Base-by-base conservation (phyloP, 1,140 invertebrate species). In the Bemisia tabaci region DNA sequence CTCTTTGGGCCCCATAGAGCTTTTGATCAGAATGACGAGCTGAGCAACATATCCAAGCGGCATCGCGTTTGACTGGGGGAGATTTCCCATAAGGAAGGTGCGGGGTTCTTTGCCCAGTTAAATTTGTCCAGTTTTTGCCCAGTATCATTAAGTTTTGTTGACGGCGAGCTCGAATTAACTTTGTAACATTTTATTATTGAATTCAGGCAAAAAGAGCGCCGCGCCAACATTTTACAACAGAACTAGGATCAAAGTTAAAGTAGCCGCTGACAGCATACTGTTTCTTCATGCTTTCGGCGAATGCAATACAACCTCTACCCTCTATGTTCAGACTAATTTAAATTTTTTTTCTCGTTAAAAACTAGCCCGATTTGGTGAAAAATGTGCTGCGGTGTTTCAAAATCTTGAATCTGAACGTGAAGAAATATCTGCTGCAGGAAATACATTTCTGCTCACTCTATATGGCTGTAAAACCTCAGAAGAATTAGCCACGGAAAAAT, bases 231-330 rank as follows among this genome's bases (percentile, higher is more conserved):
- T 65, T 59, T 65, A 64, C 9, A 48, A n/a, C 22, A 48, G 12
- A 25, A 27, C 61, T 5, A 24, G n/a, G 23, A 2, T 21, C 24
- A 21, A 23, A 58, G 12, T 65, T 61, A 63, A 68, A 60, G 58
- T 27, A 21, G 25, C 60, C 26, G 1, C 1, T 26, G 33, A 62
- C 11, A 62, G 67, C 48, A 68, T 71, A 48, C 59, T 71, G 59
- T 69, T 71, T 58, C 22, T 68, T 24, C 64, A 71, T 69, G 68
- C 68, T 33, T 60, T 71, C 60, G 64, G 60, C 58, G 66, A 62
- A 5, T 71, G 66, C 62, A 66, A 71, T 60, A 69, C 68, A 9
- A 69, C 68, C 59, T 70, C 69, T 48, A 62, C 69, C 26, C 26
- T 69, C 63, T 69, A 64, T 27, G 59, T 64, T 12, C 64, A 70